Conservation (phyloP, 1,140 invertebrate genomes). For the Wasmannia auropunctata region DNA sequence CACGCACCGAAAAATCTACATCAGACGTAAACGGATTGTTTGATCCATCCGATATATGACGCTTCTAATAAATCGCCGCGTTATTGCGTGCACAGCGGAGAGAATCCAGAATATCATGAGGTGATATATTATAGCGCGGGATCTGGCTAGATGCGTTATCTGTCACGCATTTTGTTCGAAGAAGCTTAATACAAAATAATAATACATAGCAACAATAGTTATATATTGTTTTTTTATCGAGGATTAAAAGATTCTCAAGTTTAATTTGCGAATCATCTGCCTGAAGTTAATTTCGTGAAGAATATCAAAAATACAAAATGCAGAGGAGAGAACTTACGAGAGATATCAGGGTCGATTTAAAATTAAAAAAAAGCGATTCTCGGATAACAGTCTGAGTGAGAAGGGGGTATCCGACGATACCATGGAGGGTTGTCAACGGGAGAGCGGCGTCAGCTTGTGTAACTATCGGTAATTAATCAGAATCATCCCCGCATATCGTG, state of each 20-base stretch:
- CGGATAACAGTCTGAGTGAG: neutral
- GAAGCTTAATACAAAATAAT: neutral
- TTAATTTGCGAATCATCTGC: neutral
- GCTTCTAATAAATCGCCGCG: conserved; percentile 48
- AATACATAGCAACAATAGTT: neutral
- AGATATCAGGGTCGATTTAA: conserved; percentile 24
- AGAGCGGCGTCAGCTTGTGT: conserved; percentile 84
- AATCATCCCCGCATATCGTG: conserved; percentile 84
- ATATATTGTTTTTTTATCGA: neutral
- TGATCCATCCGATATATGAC: conserved; percentile 54
- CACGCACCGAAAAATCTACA: conserved; percentile 53
- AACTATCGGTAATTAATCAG: conserved; percentile 86
- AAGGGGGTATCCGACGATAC: conserved; percentile 36
- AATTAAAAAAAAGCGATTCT: conserved; percentile 61
- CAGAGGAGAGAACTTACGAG: neutral
- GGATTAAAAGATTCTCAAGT: neutral
- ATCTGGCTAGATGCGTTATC: conserved; percentile 13
- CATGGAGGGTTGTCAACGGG: conserved; percentile 74
- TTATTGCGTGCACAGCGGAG: conserved; percentile 7
- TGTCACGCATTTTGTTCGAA: neutral
- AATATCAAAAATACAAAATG: neutral
- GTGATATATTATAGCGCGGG: conserved; percentile 37
- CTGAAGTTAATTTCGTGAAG: neutral
- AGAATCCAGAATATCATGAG: conserved; percentile 30
- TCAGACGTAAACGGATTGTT: conserved; percentile 60